phyloP scores from a whole-genome alignment of 2,888 invertebrate species.

The Choreutis nemorana region DNA sequence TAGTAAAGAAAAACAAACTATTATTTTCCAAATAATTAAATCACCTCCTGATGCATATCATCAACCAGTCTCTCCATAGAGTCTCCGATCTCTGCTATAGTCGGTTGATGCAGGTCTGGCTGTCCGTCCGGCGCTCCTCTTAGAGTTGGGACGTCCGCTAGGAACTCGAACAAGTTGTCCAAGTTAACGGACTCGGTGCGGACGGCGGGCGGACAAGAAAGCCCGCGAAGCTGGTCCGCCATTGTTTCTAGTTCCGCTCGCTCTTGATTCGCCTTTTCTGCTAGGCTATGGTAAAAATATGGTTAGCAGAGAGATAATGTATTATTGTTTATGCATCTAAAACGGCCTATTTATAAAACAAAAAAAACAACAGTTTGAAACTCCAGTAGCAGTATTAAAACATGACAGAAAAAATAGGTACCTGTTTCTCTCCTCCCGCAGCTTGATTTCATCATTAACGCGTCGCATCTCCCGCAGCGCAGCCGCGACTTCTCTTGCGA shows the following conservation, averaged over 20 bases:
- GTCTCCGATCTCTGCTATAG: slow-evolving; percentile 84
- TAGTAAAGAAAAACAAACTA: no score
- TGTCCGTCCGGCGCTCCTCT: slow-evolving; percentile 57
- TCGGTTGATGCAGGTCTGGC: slow-evolving; percentile 66
- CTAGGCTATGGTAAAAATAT: slow-evolving; percentile 39
- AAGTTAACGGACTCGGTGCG: slow-evolving; percentile 82
- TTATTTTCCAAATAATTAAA: no score
- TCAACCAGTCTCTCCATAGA: slow-evolving; percentile 85
- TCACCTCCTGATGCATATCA: slow-evolving; percentile 81
- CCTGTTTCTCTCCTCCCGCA: slow-evolving; percentile 71
- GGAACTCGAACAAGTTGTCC: slow-evolving; percentile 89
- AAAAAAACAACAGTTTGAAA: no score
- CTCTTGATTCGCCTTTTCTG: slow-evolving; percentile 72
- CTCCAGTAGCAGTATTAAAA: no score
- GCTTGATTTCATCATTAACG: slow-evolving; percentile 86
- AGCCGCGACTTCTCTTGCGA: slow-evolving; percentile 87
- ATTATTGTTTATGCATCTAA: neutral
- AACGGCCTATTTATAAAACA: no score
- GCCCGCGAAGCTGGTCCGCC: slow-evolving; percentile 50
- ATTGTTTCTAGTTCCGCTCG: slow-evolving; percentile 63
- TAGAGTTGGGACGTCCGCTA: slow-evolving; percentile 75
- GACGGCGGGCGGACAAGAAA: slow-evolving; percentile 33
- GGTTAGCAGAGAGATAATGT: neutral
- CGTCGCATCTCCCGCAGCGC: slow-evolving; percentile 87
- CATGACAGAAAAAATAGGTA: slow-evolving; percentile 12